A percentile compares a stretch with the other conserved stretches of the same genome.
These are phyloP conservation scores for Cosmopolites sordidus DNA, from an alignment of 2,888 invertebrate species.

Conservation along the genomic window DNA sequence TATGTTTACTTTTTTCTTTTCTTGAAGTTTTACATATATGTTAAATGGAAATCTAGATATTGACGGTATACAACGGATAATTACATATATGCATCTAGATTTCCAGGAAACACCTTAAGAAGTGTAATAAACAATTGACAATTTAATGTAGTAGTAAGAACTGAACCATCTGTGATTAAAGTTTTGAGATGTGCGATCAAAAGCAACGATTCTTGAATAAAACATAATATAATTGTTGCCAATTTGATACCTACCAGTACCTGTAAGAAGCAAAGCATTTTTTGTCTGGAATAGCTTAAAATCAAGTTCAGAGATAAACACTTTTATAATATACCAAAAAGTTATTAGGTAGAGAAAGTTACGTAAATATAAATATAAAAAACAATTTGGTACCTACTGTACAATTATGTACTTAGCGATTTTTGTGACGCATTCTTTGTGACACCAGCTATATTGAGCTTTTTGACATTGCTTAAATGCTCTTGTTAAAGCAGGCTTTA, in stretches of 20 bases:
- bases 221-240: constrained; percentile 23
- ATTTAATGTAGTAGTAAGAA: constrained; percentile 22
- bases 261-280: constrained; percentile 22
- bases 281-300: too few species aligned
- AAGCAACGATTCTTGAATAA: constrained; percentile 24
- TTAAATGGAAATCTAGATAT: not conserved
- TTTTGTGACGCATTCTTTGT: too few species aligned
- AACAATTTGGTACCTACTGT: too few species aligned
- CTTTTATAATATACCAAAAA: too few species aligned
- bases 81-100: not conserved
- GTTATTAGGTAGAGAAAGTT: too few species aligned
- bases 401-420: too few species aligned
- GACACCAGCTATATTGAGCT: too few species aligned
- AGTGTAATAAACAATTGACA: constrained; percentile 17
- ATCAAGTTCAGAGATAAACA: too few species aligned
- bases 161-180: constrained; percentile 25
- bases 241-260: constrained; percentile 24
- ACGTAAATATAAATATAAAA: too few species aligned
- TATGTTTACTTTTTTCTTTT: not conserved
- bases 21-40: not conserved
- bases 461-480: too few species aligned
- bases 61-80: not conserved
- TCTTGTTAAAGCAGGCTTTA: too few species aligned
- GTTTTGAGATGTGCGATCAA: constrained; percentile 23
- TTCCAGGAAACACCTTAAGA: not conserved